phyloP scores from a whole-genome alignment of 2,113 vertebrate species.

The Caretta caretta region DNA sequence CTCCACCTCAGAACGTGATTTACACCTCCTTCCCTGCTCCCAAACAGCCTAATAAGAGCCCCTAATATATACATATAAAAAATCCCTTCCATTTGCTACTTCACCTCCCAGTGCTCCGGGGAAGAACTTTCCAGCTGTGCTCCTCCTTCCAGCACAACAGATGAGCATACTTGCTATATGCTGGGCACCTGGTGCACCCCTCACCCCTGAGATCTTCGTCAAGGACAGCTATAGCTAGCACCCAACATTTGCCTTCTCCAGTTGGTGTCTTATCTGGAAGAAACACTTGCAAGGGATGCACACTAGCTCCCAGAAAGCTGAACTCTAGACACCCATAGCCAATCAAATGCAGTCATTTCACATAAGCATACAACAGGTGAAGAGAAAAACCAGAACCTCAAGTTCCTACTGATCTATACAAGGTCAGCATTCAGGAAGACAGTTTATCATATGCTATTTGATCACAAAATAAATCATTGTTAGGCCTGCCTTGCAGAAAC shows the following conservation, averaged over 20 bases:
- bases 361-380: background rate
- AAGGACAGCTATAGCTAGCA: rapidly evolving
- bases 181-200: background rate
- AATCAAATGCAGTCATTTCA: background rate
- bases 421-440: background rate
- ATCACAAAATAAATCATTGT: background rate
- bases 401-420: background rate
- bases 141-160: background rate
- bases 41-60: background rate
- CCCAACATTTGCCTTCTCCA: background rate
- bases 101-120: background rate
- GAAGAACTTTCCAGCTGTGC: background rate
- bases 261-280: background rate
- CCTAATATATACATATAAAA: background rate
- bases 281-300: background rate
- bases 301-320: background rate
- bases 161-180: background rate
- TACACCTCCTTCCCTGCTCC: background rate
- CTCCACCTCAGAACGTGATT: background rate
- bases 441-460: background rate
- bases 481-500: background rate
- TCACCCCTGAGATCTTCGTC: background rate
- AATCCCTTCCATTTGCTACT: background rate
- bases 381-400: background rate
- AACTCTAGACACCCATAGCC: rapidly evolving